Base-by-base conservation (phyloP, 2,888 invertebrate genomes). In the Cataglyphis livida region DNA sequence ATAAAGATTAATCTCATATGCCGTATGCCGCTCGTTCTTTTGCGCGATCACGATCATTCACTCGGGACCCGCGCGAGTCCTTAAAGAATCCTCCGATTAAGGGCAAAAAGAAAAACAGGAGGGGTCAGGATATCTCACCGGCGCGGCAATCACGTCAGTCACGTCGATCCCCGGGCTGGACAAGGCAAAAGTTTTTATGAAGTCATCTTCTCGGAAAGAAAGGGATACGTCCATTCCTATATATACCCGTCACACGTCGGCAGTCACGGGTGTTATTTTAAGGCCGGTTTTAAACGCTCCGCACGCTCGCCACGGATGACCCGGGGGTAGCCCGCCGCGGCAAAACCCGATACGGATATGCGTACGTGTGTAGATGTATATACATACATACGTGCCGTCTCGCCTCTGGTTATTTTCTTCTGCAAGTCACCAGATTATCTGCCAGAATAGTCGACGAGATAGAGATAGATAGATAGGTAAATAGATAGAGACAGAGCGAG, bases 191-290 rank as follows among this genome's bases (percentile, higher is more conserved):
- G 89, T 93, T 93, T 93, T 93, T 89, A 93, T 93, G 91, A 91
- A 93, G 93, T 93, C 93, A 94, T 94, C 92, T 92, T 92, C 92
- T 90, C 82, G 90, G 92, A 92, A 92, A 92, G 92, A 93, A 93
- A 93, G 91, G 90, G 90, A 92, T 92, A 90, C 87, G 86, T 90
- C 89, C 89, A 86, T 89, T 90, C 89, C 83, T 86, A 51, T 51
- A 51, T 51, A 51, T 51, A 83, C 88, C 70, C 85, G 90, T 90
- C 89, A 88, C 88, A 76, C 84, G 84, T 85, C 85, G 88, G 88
- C 88, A 87, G 88, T 79, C 81, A 73, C 86, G 84, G 84, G 88
- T 93, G 93, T 93, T 93, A 93, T 93, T 93, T 93, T 93, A 93
- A 93, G 92, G 90, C 89, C 86, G 85, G 88, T 83, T 87, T 86